Evolutionary conservation across 35 echinoderm and acorn worm species (phyloP).

Genomic region (Apostichopus californicus): DNA sequence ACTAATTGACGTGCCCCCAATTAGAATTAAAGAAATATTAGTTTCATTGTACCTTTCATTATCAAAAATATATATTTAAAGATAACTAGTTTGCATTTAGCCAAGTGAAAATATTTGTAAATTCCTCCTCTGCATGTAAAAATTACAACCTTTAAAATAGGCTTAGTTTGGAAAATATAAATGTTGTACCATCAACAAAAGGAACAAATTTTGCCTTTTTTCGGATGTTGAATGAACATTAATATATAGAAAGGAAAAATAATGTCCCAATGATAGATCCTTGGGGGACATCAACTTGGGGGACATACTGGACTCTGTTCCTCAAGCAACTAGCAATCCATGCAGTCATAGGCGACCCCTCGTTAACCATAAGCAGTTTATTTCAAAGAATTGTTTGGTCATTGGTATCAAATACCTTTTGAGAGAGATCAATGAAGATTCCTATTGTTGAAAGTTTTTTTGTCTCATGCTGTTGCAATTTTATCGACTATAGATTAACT

Average conservation of each 20-base stretch:
- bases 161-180: neutral
- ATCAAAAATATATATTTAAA: conserved; percentile 14
- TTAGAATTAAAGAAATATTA: neutral
- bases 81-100: conserved; percentile 18
- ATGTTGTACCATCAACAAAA: neutral
- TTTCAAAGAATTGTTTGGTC: too few relatives aligned
- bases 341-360: too few relatives aligned
- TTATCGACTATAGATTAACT: neutral
- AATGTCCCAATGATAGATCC: conserved; percentile 1
- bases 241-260: neutral
- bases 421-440: neutral
- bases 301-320: neutral
- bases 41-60: neutral
- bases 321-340: neutral
- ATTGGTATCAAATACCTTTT: too few relatives aligned
- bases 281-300: neutral
- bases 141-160: neutral
- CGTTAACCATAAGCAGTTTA: too few relatives aligned
- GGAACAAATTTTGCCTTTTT: neutral
- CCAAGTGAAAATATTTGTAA: neutral
- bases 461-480: neutral
- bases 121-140: too few relatives aligned
- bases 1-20: neutral
- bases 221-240: conserved; percentile 15
- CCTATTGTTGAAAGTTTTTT: conserved; percentile 11